Evolutionary conservation across 2,888 invertebrate species (phyloP), one percentile per base, ranked within the genome.

Genomic region (Polyploca ridens): DNA sequence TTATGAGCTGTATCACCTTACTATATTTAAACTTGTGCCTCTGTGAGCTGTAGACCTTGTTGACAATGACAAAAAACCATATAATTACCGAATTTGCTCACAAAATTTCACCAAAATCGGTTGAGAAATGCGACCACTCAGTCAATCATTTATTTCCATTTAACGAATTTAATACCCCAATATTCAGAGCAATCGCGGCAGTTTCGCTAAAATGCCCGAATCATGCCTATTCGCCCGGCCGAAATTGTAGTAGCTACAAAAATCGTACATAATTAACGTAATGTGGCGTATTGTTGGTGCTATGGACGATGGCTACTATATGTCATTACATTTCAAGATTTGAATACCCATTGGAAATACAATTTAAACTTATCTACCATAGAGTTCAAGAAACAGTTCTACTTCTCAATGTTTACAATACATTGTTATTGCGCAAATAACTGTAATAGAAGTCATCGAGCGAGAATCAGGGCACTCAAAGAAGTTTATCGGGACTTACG

Each of bases 201-300:
- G 35, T 59, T 60, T 60, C 19, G 16, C 16, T 38, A 60, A 38
- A 35, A 60, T 16, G 57, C 57, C 44, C 57, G 67, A 69, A 69
- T 77, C 69, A 75, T 65, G 67, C 60, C 58, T 69, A 65, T 63
- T 27, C 64, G 63, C 58, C 62, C 60, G 38, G 38, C 54, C 60
- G 64, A 74, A 75, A 81, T 76, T 68, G 73, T 71, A 69, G 76
- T 74, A 76, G 73, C 79, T 80, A 77, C 72, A 69, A 74, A 78
- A 81, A 81, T 81, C 73, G 74, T 66, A 69, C 64, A 73, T 74
- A 77, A 79, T 82, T 81, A 81, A 78, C 68, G 66, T 76, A 81
- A 80, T 77, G 75, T 72, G 1, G 73, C 72, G 72, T 70, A 27
- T 1, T 1, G 27, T 27, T 27, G 27, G 27, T 27, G 27, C 27